Percentiles rank a stretch among this genome's conserved stretches.
Conservation (phyloP, 1,140 invertebrate species). For the Cheumatopsyche charites region DNA sequence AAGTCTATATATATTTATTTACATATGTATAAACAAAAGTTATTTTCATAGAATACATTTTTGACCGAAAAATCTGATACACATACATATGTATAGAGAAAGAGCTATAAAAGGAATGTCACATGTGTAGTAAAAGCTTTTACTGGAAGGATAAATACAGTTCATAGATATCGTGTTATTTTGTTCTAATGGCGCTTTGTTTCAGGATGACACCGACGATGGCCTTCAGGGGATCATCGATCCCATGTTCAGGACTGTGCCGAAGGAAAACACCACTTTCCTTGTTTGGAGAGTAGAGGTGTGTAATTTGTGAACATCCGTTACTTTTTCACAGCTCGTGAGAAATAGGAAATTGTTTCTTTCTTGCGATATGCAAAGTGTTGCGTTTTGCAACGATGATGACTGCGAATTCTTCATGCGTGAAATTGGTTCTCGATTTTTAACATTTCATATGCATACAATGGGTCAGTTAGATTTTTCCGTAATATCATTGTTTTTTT, state of each 20-base stretch:
- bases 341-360: not conserved
- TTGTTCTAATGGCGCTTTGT: not conserved
- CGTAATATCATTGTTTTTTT: too few species aligned
- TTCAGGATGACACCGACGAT: slow-evolving; percentile 55
- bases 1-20: too few species aligned
- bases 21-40: too few species aligned
- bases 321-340: not conserved
- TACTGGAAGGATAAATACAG: too few species aligned
- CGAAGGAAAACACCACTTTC: slow-evolving; percentile 74
- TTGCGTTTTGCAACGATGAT: slow-evolving; percentile 14
- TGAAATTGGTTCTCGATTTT: slow-evolving; percentile 22
- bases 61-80: too few species aligned
- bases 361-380: not conserved
- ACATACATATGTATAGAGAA: too few species aligned
- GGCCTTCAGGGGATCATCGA: slow-evolving; percentile 58
- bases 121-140: too few species aligned
- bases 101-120: too few species aligned
- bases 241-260: slow-evolving; percentile 74
- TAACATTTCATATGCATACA: not conserved
- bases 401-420: slow-evolving; percentile 9
- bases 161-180: too few species aligned
- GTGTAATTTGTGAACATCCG: slow-evolving; percentile 14
- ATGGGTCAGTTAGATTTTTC: not conserved
- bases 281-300: slow-evolving; percentile 84
- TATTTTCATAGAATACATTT: too few species aligned